Conservation (phyloP, 2,888 invertebrate species). For the Graphium colonna region DNA sequence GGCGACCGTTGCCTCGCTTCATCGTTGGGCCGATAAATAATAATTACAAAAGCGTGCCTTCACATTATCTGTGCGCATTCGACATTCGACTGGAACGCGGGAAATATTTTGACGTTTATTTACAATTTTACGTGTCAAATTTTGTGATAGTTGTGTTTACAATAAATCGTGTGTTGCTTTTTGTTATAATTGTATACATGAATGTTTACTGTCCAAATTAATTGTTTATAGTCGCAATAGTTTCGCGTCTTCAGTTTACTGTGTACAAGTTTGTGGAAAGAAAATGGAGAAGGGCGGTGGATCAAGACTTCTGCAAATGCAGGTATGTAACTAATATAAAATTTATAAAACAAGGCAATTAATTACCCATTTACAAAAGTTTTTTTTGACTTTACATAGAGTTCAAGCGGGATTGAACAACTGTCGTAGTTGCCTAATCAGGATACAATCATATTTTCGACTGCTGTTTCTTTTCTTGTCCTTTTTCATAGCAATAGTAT, state of each 20-base stretch:
- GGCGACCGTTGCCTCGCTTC: constrained; percentile 65
- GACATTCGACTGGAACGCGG: constrained; percentile 31
- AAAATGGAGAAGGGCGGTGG: constrained; percentile 65
- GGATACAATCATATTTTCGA: too few relatives aligned
- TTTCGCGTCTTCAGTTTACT: constrained; percentile 44
- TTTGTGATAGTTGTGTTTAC: constrained; percentile 47
- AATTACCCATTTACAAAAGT: too few relatives aligned
- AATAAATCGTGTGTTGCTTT: constrained; percentile 54
- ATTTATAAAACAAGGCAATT: too few relatives aligned
- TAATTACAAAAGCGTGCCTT: constrained; percentile 17
- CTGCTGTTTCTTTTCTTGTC: too few relatives aligned
- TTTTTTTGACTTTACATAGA: too few relatives aligned
- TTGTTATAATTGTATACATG: constrained; percentile 25
- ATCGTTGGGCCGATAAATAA: constrained; percentile 47
- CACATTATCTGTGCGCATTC: constrained; percentile 26
- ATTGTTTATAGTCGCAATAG: constrained; percentile 29
- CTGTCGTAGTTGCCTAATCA: too few relatives aligned
- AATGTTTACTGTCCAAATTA: constrained; percentile 25
- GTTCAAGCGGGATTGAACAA: too few relatives aligned
- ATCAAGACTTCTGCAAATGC: constrained; percentile 69
- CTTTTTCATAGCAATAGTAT: too few relatives aligned
- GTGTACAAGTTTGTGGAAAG: constrained; percentile 31
- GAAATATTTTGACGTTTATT: constrained; percentile 33
- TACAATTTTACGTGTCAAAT: constrained; percentile 50
- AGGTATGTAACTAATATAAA: too few relatives aligned